Percentiles rank a stretch among this genome's conserved stretches.
These are phyloP conservation scores for Caenorhabditis sp. DNA, from an alignment of 2,888 invertebrate species.

Conservation along the genomic window DNA sequence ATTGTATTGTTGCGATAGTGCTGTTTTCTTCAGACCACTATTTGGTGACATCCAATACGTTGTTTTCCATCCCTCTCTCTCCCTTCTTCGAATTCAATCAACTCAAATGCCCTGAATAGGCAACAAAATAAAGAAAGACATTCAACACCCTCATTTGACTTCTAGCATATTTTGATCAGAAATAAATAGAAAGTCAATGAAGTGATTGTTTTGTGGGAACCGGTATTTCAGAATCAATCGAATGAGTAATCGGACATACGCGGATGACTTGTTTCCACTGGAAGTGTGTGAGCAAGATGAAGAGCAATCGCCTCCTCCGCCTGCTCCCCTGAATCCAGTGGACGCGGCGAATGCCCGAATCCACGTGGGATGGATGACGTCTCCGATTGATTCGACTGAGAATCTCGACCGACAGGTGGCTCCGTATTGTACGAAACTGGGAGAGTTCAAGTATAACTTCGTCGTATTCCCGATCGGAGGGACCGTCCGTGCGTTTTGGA, in stretches of 20 bases:
- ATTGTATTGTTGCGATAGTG: conserved; percentile 63
- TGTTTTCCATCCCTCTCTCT: conserved; percentile 52
- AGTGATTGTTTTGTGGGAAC: neutral
- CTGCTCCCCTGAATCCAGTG: neutral
- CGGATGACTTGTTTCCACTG: conserved; percentile 31
- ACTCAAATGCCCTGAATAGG: conserved; percentile 38
- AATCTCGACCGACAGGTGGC: conserved; percentile 46
- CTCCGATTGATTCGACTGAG: conserved; percentile 42
- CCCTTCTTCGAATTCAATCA: conserved; percentile 45
- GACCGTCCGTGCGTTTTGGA: conserved; percentile 56
- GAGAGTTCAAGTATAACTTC: conserved; percentile 63
- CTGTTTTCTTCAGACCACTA: conserved; percentile 61
- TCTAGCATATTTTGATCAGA: conserved; percentile 51
- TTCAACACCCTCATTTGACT: conserved; percentile 34
- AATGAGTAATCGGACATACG: conserved; percentile 41
- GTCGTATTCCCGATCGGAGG: conserved; percentile 73
- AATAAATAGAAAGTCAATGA: conserved; percentile 46
- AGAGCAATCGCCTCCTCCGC: neutral
- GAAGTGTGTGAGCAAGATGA: conserved; percentile 9
- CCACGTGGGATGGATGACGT: conserved; percentile 65
- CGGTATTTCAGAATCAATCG: conserved; percentile 1
- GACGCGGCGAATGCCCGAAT: conserved; percentile 51
- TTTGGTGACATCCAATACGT: conserved; percentile 60
- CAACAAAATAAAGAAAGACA: conserved; percentile 52
- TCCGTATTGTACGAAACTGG: conserved; percentile 32